phyloP scores from a whole-genome alignment of 2,888 invertebrate genomes.

The Xiphydria camelus region DNA sequence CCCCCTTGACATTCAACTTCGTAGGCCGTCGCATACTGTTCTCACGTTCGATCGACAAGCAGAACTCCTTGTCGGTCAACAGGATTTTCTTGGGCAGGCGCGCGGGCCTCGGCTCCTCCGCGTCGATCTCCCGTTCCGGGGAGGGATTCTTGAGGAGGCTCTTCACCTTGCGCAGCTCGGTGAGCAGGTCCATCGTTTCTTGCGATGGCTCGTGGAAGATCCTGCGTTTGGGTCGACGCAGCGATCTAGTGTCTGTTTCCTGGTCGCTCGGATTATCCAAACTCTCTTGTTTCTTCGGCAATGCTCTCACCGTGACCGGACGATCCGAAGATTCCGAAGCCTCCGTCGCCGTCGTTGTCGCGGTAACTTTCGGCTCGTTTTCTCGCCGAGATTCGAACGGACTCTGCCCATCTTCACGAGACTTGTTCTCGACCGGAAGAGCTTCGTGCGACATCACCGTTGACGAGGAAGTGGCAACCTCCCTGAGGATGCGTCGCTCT shows the following conservation, averaged over 20 bases:
- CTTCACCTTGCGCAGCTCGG: conserved; percentile 49
- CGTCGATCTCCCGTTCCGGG: conserved; percentile 36
- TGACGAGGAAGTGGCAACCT: conserved; percentile 2
- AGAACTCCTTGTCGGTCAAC: conserved; percentile 52
- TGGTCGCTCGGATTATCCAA: conserved; percentile 44
- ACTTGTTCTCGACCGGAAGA: too few relatives aligned
- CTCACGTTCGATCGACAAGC: conserved; percentile 51
- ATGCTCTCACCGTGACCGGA: conserved; percentile 34
- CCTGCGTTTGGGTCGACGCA: conserved; percentile 34
- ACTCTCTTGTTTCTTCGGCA: conserved; percentile 47
- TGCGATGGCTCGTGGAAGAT: conserved; percentile 52
- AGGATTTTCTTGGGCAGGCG: conserved; percentile 47
- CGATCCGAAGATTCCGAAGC: conserved; percentile 3
- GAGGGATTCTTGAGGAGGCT: conserved; percentile 48
- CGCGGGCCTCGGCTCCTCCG: conserved; percentile 32
- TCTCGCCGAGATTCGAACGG: conserved; percentile 3
- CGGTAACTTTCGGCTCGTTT: not conserved
- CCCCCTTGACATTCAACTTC: not conserved
- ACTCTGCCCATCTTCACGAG: not conserved
- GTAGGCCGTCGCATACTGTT: conserved; percentile 45
- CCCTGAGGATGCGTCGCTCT: conserved; percentile 18
- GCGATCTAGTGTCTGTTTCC: conserved; percentile 33
- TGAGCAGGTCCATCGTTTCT: conserved; percentile 52
- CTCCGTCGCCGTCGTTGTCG: not conserved
- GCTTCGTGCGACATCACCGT: too few relatives aligned